Percentiles rank a stretch among this genome's conserved stretches.
Conservation (phyloP, 1,140 invertebrate genomes). For the Drosophila seguyi region DNA sequence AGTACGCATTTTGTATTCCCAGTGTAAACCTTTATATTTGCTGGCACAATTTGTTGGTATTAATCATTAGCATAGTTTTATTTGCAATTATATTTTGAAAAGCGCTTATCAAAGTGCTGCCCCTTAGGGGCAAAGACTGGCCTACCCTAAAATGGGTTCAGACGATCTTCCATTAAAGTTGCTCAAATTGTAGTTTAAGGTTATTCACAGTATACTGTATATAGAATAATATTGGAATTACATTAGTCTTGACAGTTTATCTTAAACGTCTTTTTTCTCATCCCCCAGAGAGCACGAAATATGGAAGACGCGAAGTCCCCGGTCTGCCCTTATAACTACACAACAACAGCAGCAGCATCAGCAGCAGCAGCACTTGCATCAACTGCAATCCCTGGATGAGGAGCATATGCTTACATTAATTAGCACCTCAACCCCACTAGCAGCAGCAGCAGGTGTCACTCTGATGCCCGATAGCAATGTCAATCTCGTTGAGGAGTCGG, state of each 20-base stretch:
- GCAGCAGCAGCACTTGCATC: constrained; percentile 57
- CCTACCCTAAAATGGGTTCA: not conserved
- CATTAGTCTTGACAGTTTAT: not conserved
- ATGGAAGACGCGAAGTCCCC: constrained; percentile 71
- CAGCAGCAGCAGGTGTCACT: constrained; percentile 11
- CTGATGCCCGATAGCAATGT: constrained; percentile 5
- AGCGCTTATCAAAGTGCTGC: not conserved
- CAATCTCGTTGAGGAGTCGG: constrained; percentile 20
- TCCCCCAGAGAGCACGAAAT: constrained; percentile 71
- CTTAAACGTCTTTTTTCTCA: not conserved
- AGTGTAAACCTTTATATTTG: not conserved
- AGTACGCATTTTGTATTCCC: not conserved
- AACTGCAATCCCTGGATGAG: constrained; percentile 41
- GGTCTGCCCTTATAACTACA: constrained; percentile 26
- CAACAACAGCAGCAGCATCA: constrained; percentile 63
- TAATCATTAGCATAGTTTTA: not conserved
- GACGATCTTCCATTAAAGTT: not conserved
- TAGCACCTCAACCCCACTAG: constrained; percentile 32
- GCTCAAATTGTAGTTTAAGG: not conserved
- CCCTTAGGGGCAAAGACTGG: not conserved
- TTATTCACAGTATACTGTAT: not conserved
- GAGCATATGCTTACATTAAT: constrained; percentile 17
- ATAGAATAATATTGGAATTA: not conserved
- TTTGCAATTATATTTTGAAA: not conserved
- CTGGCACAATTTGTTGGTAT: not conserved